phyloP scores from a whole-genome alignment of 1,140 invertebrate species.

The Drosophila ficusphila region DNA sequence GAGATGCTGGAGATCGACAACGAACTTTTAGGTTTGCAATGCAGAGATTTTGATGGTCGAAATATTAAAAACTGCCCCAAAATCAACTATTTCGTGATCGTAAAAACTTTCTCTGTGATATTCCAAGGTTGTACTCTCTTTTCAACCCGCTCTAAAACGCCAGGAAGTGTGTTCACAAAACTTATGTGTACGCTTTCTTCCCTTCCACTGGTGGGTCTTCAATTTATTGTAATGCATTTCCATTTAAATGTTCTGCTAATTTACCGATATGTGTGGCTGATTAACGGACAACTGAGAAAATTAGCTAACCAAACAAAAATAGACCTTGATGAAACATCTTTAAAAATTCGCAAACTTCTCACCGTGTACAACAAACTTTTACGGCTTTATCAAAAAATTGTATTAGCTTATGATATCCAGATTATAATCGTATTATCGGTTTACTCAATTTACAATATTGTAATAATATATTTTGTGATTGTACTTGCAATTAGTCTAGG shows the following conservation, averaged over 20 bases:
- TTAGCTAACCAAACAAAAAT: neutral
- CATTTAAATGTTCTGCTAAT: slow-evolving; percentile 18
- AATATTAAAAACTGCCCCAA: neutral
- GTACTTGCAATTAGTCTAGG: slow-evolving; percentile 12
- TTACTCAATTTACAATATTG: slow-evolving; percentile 30
- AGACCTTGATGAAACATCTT: neutral
- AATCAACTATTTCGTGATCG: slow-evolving; percentile 2
- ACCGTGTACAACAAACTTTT: slow-evolving; percentile 32
- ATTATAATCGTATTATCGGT: neutral
- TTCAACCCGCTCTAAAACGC: too few relatives aligned
- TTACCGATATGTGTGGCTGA: slow-evolving; percentile 45
- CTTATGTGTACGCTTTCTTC: neutral
- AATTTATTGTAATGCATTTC: slow-evolving; percentile 33
- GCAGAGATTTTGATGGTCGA: neutral
- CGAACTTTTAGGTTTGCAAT: slow-evolving; percentile 7
- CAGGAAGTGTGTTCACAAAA: neutral
- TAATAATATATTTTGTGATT: slow-evolving; percentile 30
- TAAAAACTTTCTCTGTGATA: neutral
- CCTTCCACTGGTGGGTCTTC: neutral
- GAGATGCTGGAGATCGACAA: slow-evolving; percentile 16
- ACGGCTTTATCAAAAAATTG: slow-evolving; percentile 1
- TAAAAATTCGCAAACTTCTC: slow-evolving; percentile 1
- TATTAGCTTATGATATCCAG: slow-evolving; percentile 21
- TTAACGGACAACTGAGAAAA: slow-evolving; percentile 31
- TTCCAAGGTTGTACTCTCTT: neutral